These are phyloP conservation scores for Seladonia tumulorum DNA, from an alignment of 2,888 invertebrate genomes.

Conservation along the genomic window DNA sequence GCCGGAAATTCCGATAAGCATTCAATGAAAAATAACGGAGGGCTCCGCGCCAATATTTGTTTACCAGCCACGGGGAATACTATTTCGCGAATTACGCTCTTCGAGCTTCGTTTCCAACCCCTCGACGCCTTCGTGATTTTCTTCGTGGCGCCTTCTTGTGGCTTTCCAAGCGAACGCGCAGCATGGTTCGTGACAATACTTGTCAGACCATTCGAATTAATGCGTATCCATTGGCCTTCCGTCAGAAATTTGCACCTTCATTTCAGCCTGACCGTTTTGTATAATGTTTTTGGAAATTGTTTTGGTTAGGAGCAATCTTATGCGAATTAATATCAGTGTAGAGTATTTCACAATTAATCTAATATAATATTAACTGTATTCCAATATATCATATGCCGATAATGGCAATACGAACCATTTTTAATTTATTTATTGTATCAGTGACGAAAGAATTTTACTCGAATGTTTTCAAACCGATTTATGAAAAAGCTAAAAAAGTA, in stretches of 20 bases:
- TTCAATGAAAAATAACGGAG: conserved; percentile 54
- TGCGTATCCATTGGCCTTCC: not conserved
- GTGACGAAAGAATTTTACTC: too few relatives aligned
- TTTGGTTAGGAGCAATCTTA: too few relatives aligned
- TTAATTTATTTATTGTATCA: too few relatives aligned
- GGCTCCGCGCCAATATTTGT: conserved; percentile 28
- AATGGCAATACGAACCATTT: too few relatives aligned
- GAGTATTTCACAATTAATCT: too few relatives aligned
- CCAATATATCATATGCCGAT: too few relatives aligned
- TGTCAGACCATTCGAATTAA: not conserved
- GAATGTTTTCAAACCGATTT: not conserved
- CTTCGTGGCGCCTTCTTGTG: not conserved
- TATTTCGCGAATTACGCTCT: conserved; percentile 17
- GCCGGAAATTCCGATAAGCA: conserved; percentile 55
- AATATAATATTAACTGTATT: too few relatives aligned
- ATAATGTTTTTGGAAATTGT: not conserved
- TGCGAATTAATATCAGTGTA: too few relatives aligned
- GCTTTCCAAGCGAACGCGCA: not conserved
- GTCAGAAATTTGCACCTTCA: not conserved
- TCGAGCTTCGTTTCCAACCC: not conserved
- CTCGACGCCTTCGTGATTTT: not conserved
- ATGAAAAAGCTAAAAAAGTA: not conserved
- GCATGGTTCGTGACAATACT: not conserved
- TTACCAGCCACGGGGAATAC: conserved; percentile 1
- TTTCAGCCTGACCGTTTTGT: not conserved